Base-by-base conservation (phyloP, 2,113 vertebrate genomes). In the Neopipo cinnamomea region DNA sequence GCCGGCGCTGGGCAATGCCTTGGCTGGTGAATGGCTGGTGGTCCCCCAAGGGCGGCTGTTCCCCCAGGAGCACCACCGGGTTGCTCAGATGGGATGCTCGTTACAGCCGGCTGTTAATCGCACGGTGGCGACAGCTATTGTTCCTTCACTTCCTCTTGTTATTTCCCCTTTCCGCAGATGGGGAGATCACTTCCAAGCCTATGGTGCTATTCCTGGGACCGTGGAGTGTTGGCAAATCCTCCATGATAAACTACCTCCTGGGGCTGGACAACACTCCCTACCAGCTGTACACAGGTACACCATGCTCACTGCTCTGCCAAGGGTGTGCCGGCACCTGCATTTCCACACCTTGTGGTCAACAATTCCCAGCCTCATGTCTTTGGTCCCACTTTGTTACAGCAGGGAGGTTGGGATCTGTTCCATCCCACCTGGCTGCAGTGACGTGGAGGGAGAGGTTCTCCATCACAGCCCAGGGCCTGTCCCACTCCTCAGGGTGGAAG, bases 241-340 rank as follows among this genome's bases (percentile, higher is more conserved):
- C 99, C 93, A 99, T 99, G 99, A 99, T 99, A 97, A 99, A 99
- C 98, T 99, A 99, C 97, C 99, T 99, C 97, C 98, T 99, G 27
- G 99, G 99, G 70, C 97, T 99, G 96, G 98, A 98, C 8, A 97
- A 99, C 83, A 99, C 98, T 79, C 98, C 99, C 65, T 99, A 99
- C 94, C 99, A 99, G 98, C 98, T 99, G 78, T 99, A 99, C 94
- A 99, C 99, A 98, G 99, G 99, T 99, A 98, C 86, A 19, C 44
- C 25, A 4, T 22, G 0, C 72, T 58, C 55, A 4, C 55, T 5
- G 2, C 68, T 74, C 52, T 52, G 33, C 71, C 35, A 4, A 55
- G 78, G 52, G 8, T 7, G 3, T 2, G 22, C 39, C 6, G 3
- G 37, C 24, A 9, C 37, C 37, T 3, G 25, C 59, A 3, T 20